Percentiles rank a stretch among this genome's conserved stretches.
Conservation (phyloP, 2,797 vertebrate genomes). For the Scomberomorus guttatus region DNA sequence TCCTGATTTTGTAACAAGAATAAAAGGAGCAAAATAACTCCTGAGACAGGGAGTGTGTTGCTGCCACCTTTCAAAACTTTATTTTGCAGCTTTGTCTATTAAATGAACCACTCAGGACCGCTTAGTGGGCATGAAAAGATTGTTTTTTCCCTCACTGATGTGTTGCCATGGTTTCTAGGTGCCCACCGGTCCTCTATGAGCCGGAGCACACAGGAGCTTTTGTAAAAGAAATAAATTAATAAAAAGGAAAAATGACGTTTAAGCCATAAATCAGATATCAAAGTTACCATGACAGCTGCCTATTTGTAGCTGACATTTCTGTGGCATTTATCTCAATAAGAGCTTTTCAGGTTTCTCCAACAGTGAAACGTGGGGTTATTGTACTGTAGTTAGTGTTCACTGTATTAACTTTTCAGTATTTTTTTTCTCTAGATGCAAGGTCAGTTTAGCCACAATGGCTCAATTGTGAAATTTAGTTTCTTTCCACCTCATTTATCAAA, state of each 20-base stretch:
- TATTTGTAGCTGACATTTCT: slow-evolving; percentile 59
- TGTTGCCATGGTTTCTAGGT: slow-evolving; percentile 60
- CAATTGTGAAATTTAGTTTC: background rate
- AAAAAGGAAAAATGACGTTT: background rate
- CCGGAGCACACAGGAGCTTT: slow-evolving; percentile 14
- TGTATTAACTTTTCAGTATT: background rate
- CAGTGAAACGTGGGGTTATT: background rate
- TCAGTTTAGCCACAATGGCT: background rate
- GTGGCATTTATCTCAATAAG: slow-evolving; percentile 51
- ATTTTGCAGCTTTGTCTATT: background rate
- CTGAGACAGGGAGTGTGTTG: background rate
- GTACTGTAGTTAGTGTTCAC: background rate
- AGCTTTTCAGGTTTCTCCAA: slow-evolving; percentile 7
- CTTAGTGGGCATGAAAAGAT: slow-evolving; percentile 27
- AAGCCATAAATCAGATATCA: slow-evolving; percentile 40
- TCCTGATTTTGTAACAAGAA: background rate
- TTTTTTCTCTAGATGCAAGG: background rate
- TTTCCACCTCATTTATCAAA: background rate
- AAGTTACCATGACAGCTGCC: slow-evolving; percentile 63
- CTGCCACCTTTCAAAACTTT: slow-evolving; percentile 10
- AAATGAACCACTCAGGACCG: slow-evolving; percentile 6
- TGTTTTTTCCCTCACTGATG: background rate
- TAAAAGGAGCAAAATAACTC: background rate
- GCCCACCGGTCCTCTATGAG: slow-evolving; percentile 24
- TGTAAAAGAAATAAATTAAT: background rate